Evolutionary conservation across 2,113 vertebrate species (phyloP).

Genomic region (Phaethon lepturus): DNA sequence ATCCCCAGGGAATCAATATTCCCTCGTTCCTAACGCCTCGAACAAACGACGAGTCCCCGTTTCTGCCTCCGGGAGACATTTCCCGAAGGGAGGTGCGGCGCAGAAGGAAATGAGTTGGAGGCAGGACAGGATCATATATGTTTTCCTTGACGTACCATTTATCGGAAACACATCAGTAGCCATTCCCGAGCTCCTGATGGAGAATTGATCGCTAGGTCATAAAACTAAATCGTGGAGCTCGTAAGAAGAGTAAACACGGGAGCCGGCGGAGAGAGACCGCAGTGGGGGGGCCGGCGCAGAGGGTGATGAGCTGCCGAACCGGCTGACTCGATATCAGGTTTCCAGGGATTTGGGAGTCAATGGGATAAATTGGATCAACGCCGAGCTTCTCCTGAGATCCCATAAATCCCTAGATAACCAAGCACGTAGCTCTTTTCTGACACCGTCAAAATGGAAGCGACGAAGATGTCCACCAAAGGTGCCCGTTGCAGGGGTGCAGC

Average conservation of each 20-base stretch:
- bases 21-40: not conserved
- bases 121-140: not conserved
- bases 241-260: constrained; percentile 30
- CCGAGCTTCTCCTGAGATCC: constrained; percentile 5
- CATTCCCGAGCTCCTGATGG: constrained; percentile 45
- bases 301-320: not conserved
- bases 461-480: not conserved
- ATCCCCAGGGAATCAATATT: not conserved
- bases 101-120: not conserved
- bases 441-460: not conserved
- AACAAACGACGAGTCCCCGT: not conserved
- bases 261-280: not conserved
- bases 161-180: constrained; percentile 61
- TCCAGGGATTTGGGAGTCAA: constrained; percentile 22
- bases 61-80: not conserved
- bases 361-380: not conserved
- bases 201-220: constrained; percentile 69
- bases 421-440: not conserved
- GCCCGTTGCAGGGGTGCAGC: accelerated
- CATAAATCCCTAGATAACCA: not conserved
- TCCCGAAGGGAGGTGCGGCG: not conserved
- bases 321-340: not conserved
- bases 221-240: constrained; percentile 55
- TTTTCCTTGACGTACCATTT: constrained; percentile 34
- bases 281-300: not conserved